Evolutionary conservation across 2,888 invertebrate genomes (phyloP).

Genomic region (Brachyptera risi): DNA sequence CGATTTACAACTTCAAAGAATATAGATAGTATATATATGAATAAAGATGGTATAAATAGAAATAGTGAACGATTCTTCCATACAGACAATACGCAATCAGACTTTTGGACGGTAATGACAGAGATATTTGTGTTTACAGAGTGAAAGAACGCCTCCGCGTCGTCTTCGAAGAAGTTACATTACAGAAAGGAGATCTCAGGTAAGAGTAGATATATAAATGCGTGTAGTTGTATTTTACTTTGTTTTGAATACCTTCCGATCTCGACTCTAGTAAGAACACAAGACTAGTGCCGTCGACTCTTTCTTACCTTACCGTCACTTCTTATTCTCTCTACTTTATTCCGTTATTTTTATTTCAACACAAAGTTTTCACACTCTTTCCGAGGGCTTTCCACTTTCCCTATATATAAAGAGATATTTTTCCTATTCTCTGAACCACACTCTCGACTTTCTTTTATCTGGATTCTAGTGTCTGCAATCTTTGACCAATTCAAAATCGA

Average conservation of each 20-base stretch:
- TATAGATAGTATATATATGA: no score
- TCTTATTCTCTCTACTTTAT: neutral
- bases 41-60: no score
- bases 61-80: no score
- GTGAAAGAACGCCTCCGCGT: slow-evolving; percentile 73
- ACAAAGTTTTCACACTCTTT: neutral
- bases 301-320: no score
- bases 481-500: slow-evolving; percentile 18
- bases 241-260: neutral
- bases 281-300: no score
- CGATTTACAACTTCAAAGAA: no score
- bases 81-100: no score
- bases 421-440: slow-evolving; percentile 15
- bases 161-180: slow-evolving; percentile 73
- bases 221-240: neutral
- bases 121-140: slow-evolving; percentile 50
- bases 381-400: neutral
- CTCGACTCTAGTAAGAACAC: no score
- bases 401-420: slow-evolving; percentile 1
- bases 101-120: no score
- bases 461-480: slow-evolving; percentile 20
- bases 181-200: slow-evolving; percentile 77
- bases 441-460: slow-evolving; percentile 14
- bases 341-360: slow-evolving; percentile 4
- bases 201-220: slow-evolving; percentile 40